These are phyloP conservation scores for Eupithecia pulchellata DNA, from an alignment of 2,888 invertebrate species.

Conservation along the genomic window DNA sequence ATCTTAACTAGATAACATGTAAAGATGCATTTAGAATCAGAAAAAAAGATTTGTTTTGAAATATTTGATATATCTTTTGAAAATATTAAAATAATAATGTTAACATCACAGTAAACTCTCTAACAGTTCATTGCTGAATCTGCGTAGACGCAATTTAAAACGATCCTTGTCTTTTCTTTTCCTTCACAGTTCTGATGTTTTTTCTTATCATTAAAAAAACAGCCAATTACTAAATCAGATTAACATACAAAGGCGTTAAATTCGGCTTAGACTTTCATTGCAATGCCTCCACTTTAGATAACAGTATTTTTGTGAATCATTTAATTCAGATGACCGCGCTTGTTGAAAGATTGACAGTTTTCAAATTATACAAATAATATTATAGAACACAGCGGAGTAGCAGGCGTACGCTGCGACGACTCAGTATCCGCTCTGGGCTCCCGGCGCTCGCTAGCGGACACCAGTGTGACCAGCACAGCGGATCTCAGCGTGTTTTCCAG, in stretches of 20 bases:
- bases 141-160: background rate
- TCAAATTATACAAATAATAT: no score
- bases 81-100: no score
- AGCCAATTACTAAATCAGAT: background rate
- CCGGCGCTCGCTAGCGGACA: slow-evolving; percentile 92
- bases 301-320: background rate
- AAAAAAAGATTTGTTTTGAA: no score
- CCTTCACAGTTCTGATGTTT: background rate
- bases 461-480: slow-evolving; percentile 93
- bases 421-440: slow-evolving; percentile 90
- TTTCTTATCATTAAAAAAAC: background rate
- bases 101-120: background rate
- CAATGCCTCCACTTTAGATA: background rate
- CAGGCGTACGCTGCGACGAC: slow-evolving; percentile 83
- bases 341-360: background rate
- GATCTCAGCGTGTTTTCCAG: slow-evolving; percentile 92
- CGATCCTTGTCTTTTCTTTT: background rate
- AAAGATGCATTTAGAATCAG: no score
- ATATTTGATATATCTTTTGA: no score
- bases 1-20: background rate
- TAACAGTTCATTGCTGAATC: background rate
- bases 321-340: background rate
- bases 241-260: background rate
- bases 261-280: background rate
- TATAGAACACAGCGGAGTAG: slow-evolving; percentile 75